Evolutionary conservation across 2,888 invertebrate genomes (phyloP), one percentile per base, ranked within the genome.

Genomic region (Eupithecia insigniata): DNA sequence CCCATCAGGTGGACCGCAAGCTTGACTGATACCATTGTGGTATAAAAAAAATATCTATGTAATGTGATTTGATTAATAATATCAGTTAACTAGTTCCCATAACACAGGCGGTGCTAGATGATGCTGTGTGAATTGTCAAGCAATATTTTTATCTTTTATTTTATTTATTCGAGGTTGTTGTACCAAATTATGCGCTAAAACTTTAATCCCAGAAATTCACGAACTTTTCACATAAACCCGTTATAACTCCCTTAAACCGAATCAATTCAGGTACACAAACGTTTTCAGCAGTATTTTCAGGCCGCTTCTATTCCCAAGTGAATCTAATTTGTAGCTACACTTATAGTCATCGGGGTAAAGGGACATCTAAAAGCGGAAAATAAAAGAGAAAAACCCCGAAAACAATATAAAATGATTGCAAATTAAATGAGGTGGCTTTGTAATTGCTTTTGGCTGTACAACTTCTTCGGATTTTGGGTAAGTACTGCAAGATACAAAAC

Each of bases 291-390:
- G 90, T 90, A 90, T 90, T 90, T 89, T 60, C 83, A 83, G 85
- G 69, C 84, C 83, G 85, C 82, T 86, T 86, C 87, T 86, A 87
- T 88, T 30, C 85, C 85, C 85, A 85, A 84, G 85, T 85, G 86
- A 88, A 91, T 90, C 90, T 89, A 91, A 91, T 91, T 91, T 91
- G 88, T 84, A 86, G 82, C 86, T 84, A 85, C 86, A 86, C 86
- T 87, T 87, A 22, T 22, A 51, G 22, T 87, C 80, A 92, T 92
- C 91, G 87, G 88, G 89, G 89, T 92, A 91, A 89, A 81, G 84
- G 84, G 58, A 34, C 39, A 30, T 66, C 30, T 66, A n/a, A 55
- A 36, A 67, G 14, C 18, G 28, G 26, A 60, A 60, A 60, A 60
- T 60, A 60, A 30, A 60, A 60, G 60, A 60, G 60, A 30, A 30